These are phyloP conservation scores for Eledone cirrhosa DNA, from an alignment of 2,888 invertebrate genomes.

Conservation along the genomic window DNA sequence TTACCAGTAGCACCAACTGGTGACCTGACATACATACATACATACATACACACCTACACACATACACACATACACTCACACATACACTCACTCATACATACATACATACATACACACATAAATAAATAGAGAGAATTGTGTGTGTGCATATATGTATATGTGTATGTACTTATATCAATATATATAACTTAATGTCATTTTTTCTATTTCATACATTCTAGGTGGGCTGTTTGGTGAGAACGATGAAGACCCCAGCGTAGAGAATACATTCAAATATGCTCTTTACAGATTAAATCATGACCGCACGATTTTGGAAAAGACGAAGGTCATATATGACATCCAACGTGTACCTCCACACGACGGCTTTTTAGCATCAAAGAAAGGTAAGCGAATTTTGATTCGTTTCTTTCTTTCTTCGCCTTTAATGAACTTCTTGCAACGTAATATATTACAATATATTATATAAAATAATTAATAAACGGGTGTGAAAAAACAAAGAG, in stretches of 20 bases:
- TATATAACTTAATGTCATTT: neutral
- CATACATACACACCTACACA: neutral
- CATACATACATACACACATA: too few species aligned
- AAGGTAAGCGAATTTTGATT: conserved; percentile 74
- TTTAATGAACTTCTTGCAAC: too few species aligned
- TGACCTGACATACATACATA: conserved; percentile 27
- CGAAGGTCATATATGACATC: conserved; percentile 81
- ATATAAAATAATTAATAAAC: too few species aligned
- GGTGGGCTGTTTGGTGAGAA: conserved; percentile 57
- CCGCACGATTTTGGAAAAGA: conserved; percentile 43
- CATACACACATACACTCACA: neutral
- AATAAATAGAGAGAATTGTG: too few species aligned
- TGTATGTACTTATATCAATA: neutral
- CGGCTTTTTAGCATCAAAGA: conserved; percentile 91
- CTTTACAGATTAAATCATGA: conserved; percentile 57
- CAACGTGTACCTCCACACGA: conserved; percentile 89
- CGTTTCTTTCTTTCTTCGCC: too few species aligned
- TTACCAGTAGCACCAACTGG: too few species aligned
- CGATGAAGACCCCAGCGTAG: conserved; percentile 48
- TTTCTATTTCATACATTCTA: conserved; percentile 35
- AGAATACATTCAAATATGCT: conserved; percentile 58
- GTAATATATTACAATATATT: too few species aligned
- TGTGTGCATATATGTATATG: too few species aligned
- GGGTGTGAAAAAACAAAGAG: too few species aligned
- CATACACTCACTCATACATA: too few species aligned